A percentile compares a stretch with the other conserved stretches of the same genome.
These are phyloP conservation scores for Rhadina sibilatrix DNA, from an alignment of 2,113 vertebrate genomes.

Conservation along the genomic window DNA sequence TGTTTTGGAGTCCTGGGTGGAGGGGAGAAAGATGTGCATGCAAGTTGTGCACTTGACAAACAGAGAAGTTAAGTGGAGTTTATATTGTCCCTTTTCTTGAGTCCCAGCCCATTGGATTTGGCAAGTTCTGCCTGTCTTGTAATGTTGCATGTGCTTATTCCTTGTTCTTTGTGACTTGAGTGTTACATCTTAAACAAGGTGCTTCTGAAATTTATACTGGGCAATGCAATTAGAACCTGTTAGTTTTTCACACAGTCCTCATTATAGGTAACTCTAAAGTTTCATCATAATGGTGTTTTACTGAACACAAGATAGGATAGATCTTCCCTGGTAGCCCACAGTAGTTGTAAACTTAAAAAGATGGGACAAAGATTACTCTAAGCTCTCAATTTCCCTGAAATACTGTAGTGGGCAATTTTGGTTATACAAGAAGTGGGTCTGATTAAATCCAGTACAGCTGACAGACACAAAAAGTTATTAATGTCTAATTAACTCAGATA, in stretches of 20 bases:
- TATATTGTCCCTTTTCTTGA: background rate
- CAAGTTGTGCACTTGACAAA: background rate
- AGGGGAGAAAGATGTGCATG: background rate
- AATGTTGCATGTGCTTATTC: background rate
- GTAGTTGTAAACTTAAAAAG: background rate
- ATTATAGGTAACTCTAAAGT: background rate
- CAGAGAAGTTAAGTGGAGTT: background rate
- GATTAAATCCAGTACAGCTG: background rate
- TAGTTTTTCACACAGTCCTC: background rate
- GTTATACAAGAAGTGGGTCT: background rate
- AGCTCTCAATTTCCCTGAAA: background rate
- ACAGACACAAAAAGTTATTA: background rate
- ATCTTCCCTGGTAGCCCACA: background rate
- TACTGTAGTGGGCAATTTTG: background rate
- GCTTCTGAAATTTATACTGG: background rate
- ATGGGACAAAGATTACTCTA: background rate
- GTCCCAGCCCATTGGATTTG: background rate
- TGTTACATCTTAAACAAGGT: background rate
- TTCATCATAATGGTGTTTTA: background rate
- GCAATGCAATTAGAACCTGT: background rate
- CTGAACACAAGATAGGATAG: background rate
- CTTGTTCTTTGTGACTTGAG: background rate
- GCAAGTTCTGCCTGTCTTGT: background rate
- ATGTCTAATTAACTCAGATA: background rate
- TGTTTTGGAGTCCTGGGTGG: background rate